These are phyloP conservation scores for Cygnus atratus DNA, from an alignment of 2,113 vertebrate species.

Conservation along the genomic window DNA sequence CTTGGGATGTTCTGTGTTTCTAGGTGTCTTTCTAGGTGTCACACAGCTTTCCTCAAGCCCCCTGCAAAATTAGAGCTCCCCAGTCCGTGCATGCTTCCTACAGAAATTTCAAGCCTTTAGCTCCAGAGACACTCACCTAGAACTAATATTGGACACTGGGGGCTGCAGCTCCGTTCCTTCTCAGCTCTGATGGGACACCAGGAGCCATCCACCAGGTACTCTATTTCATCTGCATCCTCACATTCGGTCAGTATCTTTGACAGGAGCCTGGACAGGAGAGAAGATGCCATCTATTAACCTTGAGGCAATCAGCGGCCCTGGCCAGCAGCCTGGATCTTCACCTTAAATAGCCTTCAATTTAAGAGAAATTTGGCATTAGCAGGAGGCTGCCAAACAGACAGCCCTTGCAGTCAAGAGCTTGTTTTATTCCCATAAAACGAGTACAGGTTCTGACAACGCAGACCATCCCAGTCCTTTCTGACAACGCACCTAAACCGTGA, in stretches of 20 bases:
- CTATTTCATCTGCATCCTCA: conserved; percentile 93
- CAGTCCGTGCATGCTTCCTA: not conserved
- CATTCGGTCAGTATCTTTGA: conserved; percentile 95
- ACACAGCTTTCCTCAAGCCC: not conserved
- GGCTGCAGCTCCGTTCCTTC: conserved; percentile 91
- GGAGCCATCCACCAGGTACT: conserved; percentile 94
- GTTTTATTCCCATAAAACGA: not conserved
- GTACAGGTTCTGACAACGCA: not conserved
- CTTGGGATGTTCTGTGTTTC: too few species aligned
- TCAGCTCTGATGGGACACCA: conserved; percentile 94
- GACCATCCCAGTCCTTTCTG: not conserved
- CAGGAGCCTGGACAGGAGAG: conserved; percentile 80
- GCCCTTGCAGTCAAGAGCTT: not conserved
- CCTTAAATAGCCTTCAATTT: not conserved
- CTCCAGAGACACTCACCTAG: conserved; percentile 80
- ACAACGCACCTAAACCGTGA: not conserved
- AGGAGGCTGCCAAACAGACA: not conserved
- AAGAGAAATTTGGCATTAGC: not conserved
- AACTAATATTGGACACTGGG: conserved; percentile 89
- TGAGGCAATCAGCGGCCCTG: not conserved
- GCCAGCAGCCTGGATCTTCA: not conserved
- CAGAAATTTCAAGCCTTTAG: not conserved
- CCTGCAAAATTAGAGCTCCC: not conserved
- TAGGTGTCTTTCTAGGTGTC: not conserved
- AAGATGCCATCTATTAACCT: not conserved